Evolutionary conservation across 1,140 invertebrate species (phyloP).

Genomic region (Drosophila chauvacae): DNA sequence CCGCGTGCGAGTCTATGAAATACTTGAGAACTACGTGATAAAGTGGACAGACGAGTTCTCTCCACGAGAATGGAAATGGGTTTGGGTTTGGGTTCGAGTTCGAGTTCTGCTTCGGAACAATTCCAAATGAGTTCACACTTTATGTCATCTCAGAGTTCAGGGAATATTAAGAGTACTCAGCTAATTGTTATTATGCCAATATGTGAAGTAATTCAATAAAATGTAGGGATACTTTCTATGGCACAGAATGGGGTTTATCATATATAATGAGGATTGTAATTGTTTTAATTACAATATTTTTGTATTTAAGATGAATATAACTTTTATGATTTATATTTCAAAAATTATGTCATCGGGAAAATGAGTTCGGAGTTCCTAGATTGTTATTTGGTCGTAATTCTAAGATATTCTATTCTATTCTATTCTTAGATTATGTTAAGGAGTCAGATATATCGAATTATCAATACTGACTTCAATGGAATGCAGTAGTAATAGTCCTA

Average conservation of each 20-base stretch:
- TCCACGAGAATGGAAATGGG: slow-evolving; percentile 22
- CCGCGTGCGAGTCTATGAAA: slow-evolving; percentile 28
- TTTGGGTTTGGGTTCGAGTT: neutral
- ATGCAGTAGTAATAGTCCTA: too few species aligned
- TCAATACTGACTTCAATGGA: too few species aligned
- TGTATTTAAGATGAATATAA: too few species aligned
- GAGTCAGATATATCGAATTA: too few species aligned
- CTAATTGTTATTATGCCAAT: slow-evolving; percentile 13
- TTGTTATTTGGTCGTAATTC: too few species aligned
- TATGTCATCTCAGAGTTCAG: slow-evolving; percentile 13
- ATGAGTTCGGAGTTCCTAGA: too few species aligned
- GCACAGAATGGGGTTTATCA: neutral
- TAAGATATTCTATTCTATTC: too few species aligned
- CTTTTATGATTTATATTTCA: too few species aligned
- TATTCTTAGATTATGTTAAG: too few species aligned
- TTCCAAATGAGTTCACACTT: slow-evolving; percentile 51
- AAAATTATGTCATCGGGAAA: neutral
- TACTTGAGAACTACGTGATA: slow-evolving; percentile 75
- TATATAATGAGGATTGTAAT: neutral
- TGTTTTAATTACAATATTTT: neutral
- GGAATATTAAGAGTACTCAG: neutral
- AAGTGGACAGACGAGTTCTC: slow-evolving; percentile 66
- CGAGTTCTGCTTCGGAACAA: neutral
- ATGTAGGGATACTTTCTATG: neutral
- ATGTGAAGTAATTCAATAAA: neutral